phyloP scores from a whole-genome alignment of 2,888 invertebrate species.

The Nomada lathburiana region DNA sequence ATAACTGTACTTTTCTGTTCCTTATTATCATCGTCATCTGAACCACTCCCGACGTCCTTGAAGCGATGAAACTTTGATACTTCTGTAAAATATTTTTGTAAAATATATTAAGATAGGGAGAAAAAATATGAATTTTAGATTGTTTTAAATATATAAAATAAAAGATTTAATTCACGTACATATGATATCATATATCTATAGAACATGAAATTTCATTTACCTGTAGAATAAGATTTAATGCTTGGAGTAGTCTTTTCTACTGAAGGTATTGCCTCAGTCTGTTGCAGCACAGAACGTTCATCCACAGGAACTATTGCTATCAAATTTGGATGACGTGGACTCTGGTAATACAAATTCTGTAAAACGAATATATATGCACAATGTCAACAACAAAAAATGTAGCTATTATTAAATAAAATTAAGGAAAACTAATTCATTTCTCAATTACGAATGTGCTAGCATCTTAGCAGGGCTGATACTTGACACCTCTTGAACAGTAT shows the following conservation, averaged over 20 bases:
- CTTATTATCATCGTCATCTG: conserved; percentile 80
- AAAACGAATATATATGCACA: conserved; percentile 30
- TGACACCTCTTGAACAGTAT: too few relatives aligned
- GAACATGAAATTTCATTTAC: conserved; percentile 38
- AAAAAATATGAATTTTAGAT: not conserved
- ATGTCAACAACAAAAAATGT: not conserved
- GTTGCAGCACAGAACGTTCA: conserved; percentile 71
- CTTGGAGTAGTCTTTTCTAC: conserved; percentile 54
- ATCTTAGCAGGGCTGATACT: too few relatives aligned
- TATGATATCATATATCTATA: not conserved
- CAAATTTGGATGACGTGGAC: conserved; percentile 84
- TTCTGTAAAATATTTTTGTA: conserved; percentile 65
- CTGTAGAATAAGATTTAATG: conserved; percentile 50
- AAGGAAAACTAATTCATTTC: too few relatives aligned
- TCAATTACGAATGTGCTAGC: too few relatives aligned
- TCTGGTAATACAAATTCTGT: conserved; percentile 78
- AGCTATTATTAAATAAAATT: not conserved
- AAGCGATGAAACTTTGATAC: conserved; percentile 85
- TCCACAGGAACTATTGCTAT: conserved; percentile 85
- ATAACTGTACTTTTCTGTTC: conserved; percentile 61
- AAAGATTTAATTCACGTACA: not conserved
- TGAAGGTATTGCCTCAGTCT: conserved; percentile 55
- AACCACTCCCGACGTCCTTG: conserved; percentile 84
- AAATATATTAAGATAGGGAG: not conserved
- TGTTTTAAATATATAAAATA: not conserved